Conservation (phyloP, 2,113 vertebrate species). For the Bos indicus region DNA sequence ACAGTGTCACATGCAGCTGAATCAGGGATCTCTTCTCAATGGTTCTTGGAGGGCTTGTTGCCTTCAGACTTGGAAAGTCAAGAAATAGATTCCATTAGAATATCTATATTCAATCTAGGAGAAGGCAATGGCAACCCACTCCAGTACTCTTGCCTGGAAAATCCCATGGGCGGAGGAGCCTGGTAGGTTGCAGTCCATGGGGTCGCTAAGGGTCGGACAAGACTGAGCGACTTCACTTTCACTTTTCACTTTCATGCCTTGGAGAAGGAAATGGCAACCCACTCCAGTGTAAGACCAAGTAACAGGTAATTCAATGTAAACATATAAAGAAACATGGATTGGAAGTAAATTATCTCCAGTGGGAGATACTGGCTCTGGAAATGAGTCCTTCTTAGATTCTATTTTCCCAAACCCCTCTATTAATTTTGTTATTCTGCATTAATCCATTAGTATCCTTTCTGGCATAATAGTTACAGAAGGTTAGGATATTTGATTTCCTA, state of each 20-base stretch:
- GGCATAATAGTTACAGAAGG: neutral
- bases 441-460: neutral
- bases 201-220: too few species aligned
- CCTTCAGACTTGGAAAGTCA: neutral
- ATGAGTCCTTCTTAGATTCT: neutral
- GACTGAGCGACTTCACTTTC: too few species aligned
- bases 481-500: neutral
- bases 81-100: neutral
- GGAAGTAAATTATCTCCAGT: neutral
- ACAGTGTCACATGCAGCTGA: neutral
- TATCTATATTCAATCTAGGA: neutral
- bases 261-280: too few species aligned
- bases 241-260: too few species aligned
- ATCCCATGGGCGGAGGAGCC: too few species aligned
- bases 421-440: neutral
- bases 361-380: neutral
- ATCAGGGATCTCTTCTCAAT: neutral
- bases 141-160: too few species aligned
- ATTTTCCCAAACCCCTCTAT: neutral
- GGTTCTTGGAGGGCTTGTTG: neutral
- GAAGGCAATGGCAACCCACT: too few species aligned
- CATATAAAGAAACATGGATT: too few species aligned
- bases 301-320: neutral
- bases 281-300: neutral
- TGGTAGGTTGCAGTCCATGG: too few species aligned